Conservation (phyloP, 2,888 invertebrate species). For the Troides aeacus region DNA sequence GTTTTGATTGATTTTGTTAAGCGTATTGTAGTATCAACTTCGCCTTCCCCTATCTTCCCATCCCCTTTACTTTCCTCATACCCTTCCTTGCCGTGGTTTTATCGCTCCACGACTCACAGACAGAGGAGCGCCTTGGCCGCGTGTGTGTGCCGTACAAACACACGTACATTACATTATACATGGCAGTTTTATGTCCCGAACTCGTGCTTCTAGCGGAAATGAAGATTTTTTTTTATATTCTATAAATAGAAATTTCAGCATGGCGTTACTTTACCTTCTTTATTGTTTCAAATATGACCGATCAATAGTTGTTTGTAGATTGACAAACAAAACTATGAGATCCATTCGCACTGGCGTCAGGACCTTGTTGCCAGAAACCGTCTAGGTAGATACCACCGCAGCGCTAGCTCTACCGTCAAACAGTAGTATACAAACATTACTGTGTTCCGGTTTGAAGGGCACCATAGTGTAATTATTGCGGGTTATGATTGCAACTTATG, state of each 20-base stretch:
- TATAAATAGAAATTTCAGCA: neutral
- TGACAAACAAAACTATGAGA: too few species aligned
- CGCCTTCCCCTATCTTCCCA: conserved; percentile 1
- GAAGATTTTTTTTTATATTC: conserved; percentile 1
- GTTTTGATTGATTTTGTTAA: conserved; percentile 28
- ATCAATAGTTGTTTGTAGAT: too few species aligned
- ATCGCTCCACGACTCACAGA: conserved; percentile 16
- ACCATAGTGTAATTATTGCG: too few species aligned
- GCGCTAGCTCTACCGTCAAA: too few species aligned
- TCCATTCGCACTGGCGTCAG: too few species aligned
- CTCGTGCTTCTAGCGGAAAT: conserved; percentile 1
- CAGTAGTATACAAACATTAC: too few species aligned
- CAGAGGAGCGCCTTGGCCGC: conserved; percentile 13
- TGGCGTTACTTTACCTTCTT: neutral
- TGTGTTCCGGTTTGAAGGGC: too few species aligned
- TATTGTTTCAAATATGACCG: neutral
- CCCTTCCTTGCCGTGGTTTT: conserved; percentile 13
- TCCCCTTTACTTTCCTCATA: conserved; percentile 7
- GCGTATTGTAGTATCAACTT: conserved; percentile 12
- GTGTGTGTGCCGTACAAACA: conserved; percentile 21
- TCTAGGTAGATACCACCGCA: too few species aligned
- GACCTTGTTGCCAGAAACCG: too few species aligned
- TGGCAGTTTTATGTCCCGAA: conserved; percentile 12
- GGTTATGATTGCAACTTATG: too few species aligned
- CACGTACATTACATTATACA: conserved; percentile 10